Percentiles rank a stretch among this genome's conserved stretches.
Conservation (phyloP, 2,888 invertebrate species). For the Drosophila histrio region DNA sequence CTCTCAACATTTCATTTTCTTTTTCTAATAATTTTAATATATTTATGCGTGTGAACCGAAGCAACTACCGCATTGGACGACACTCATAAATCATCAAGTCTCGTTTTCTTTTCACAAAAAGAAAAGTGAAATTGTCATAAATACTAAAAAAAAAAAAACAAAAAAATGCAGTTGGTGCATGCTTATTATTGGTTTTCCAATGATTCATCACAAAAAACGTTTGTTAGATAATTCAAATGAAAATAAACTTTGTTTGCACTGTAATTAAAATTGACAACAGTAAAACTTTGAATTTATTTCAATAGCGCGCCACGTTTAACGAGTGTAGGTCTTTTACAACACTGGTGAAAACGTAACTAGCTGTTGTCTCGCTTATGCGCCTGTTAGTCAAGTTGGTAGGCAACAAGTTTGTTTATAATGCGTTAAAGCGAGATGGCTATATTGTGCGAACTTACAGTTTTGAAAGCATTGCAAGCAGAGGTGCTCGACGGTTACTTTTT, state of each 20-base stretch:
- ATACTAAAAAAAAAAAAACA: conserved; percentile 4
- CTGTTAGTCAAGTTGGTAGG: rapidly evolving
- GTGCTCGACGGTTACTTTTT: background rate
- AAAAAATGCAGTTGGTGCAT: conserved; percentile 28
- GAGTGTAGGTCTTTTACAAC: conserved; percentile 1
- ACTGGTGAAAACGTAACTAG: background rate
- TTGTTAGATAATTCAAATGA: background rate
- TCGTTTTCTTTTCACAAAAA: conserved; percentile 16
- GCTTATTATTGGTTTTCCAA: conserved; percentile 1
- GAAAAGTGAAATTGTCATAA: conserved; percentile 16
- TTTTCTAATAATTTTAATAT: conserved; percentile 59
- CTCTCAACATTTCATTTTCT: conserved; percentile 28
- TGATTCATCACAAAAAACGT: background rate
- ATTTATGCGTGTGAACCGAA: conserved; percentile 71
- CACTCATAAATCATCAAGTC: conserved; percentile 51
- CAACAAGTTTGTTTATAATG: rapidly evolving
- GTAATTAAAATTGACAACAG: background rate
- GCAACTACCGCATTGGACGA: conserved; percentile 24
- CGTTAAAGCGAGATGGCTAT: conserved; percentile 4
- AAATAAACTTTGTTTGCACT: background rate
- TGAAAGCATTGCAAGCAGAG: background rate
- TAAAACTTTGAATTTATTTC: background rate
- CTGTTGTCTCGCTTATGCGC: conserved; percentile 16
- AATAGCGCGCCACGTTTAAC: conserved; percentile 13
- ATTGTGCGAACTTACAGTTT: conserved; percentile 37